Base-by-base conservation (phyloP, 2,113 vertebrate species). In the Coptodon rendalli region DNA sequence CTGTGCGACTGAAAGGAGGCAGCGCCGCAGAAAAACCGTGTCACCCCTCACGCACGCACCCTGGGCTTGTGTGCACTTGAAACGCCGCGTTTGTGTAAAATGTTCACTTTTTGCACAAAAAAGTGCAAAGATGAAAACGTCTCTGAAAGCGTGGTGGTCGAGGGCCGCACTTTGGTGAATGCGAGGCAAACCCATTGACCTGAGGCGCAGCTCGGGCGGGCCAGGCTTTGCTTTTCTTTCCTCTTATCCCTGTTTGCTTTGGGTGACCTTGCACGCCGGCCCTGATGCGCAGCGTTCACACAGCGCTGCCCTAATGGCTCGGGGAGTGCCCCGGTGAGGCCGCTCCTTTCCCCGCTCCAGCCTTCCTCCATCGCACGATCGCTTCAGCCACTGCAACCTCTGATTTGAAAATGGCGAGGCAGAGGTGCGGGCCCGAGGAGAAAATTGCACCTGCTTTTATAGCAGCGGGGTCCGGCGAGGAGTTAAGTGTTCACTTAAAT, bases 1-100 rank as follows among this genome's bases (percentile, higher is more conserved):
- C 97, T 97, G 97, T 98, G 98, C 97, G 94, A 97, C 97, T 98
- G 98, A 98, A 98, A 98, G 97, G 98, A 97, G 97, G 95, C 97
- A 96, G 95, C 92, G 92, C 97, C 7, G 95, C 96, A 97, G 97
- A 97, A 97, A 97, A 97, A 98, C 97, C 97, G 96, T 97, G 97
- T 97, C 97, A 96, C 96, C 96, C 94, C 94, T 96, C 95, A 89
- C 95, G 87, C 84, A 89, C 57, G 73, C 84, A 59, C 6, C 53
- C 83, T 84, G 61, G 87, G 91, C 61, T n/a, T 93, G 87, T 91
- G 90, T 81, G 24, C 52, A 66, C 84, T 87, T 31, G 84, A 82
- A 82, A 82, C 57, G 6, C 53, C 78, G 59, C 83, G 83, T 91
- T 92, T 90, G 88, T 89, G 92, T 91, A 86, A 93, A 94, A 91